Percentiles rank a stretch among this genome's conserved stretches.
Conservation (phyloP, 2,888 invertebrate species). For the Augochlorella aurata region DNA sequence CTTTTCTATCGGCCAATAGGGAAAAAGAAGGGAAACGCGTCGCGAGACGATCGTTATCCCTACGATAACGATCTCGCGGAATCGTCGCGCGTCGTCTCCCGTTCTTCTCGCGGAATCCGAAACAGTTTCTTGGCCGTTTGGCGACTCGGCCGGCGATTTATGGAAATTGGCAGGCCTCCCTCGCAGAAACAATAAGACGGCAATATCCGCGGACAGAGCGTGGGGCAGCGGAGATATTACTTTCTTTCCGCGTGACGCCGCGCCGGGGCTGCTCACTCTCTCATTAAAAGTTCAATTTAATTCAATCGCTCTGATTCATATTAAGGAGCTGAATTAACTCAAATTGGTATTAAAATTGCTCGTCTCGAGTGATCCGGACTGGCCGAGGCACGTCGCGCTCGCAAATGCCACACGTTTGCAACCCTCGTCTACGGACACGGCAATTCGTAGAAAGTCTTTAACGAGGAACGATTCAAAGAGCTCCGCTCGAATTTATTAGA, state of each 20-base stretch:
- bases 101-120: background rate
- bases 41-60: slow-evolving; percentile 17
- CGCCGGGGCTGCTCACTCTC: slow-evolving; percentile 22
- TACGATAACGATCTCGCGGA: background rate
- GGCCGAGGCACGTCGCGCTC: background rate
- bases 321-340: slow-evolving; percentile 59
- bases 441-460: background rate
- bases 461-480: background rate
- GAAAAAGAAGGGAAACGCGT: slow-evolving; percentile 22
- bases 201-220: background rate
- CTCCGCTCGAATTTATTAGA: no score
- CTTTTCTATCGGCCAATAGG: slow-evolving; percentile 38
- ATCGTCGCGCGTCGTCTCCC: background rate
- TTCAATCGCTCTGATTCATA: slow-evolving; percentile 60
- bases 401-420: slow-evolving; percentile 3
- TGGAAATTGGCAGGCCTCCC: background rate
- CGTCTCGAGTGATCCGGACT: slow-evolving; percentile 45
- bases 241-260: slow-evolving; percentile 11
- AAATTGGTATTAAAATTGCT: slow-evolving; percentile 58
- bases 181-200: slow-evolving; percentile 8
- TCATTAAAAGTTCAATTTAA: slow-evolving; percentile 61
- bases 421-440: background rate
- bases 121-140: background rate
- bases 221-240: slow-evolving; percentile 1
- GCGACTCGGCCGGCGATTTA: background rate